phyloP scores from a whole-genome alignment of 1,140 invertebrate species.

The Drosophila novamexicana region DNA sequence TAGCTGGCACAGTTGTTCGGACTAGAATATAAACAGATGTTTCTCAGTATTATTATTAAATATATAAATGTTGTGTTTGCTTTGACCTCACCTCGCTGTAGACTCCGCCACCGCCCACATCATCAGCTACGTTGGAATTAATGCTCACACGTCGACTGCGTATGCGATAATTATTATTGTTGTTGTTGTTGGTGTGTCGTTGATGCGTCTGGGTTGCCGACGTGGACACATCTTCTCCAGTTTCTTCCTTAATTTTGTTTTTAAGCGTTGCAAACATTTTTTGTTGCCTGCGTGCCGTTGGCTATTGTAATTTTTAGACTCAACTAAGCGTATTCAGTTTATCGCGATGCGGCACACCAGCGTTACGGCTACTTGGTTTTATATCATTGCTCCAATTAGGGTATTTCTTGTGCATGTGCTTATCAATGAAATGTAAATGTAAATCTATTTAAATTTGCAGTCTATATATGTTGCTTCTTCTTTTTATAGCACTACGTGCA shows the following conservation, averaged over 20 bases:
- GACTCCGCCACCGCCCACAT: slow-evolving; percentile 56
- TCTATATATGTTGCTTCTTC: slow-evolving; percentile 44
- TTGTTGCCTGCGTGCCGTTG: slow-evolving; percentile 17
- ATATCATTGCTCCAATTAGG: slow-evolving; percentile 56
- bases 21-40: slow-evolving; percentile 79
- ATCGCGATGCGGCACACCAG: slow-evolving; percentile 28
- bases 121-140: slow-evolving; percentile 84
- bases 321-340: slow-evolving; percentile 28
- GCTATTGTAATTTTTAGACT: not conserved
- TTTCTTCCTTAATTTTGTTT: slow-evolving; percentile 91
- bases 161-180: slow-evolving; percentile 84
- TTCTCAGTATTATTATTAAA: not conserved
- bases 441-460: slow-evolving; percentile 67
- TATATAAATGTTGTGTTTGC: slow-evolving; percentile 43
- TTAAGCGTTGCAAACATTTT: slow-evolving; percentile 88
- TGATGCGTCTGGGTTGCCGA: slow-evolving; percentile 43
- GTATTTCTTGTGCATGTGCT: slow-evolving; percentile 49
- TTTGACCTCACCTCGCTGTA: slow-evolving; percentile 59
- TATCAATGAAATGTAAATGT: slow-evolving; percentile 74
- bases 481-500: slow-evolving; percentile 40
- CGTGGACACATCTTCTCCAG: slow-evolving; percentile 88
- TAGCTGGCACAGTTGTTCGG: slow-evolving; percentile 87
- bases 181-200: slow-evolving; percentile 53
- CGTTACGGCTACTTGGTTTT: slow-evolving; percentile 27
- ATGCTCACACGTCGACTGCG: slow-evolving; percentile 87